Evolutionary conservation across 2,113 vertebrate species (phyloP).

Genomic region (Hyperoodon ampullatus): DNA sequence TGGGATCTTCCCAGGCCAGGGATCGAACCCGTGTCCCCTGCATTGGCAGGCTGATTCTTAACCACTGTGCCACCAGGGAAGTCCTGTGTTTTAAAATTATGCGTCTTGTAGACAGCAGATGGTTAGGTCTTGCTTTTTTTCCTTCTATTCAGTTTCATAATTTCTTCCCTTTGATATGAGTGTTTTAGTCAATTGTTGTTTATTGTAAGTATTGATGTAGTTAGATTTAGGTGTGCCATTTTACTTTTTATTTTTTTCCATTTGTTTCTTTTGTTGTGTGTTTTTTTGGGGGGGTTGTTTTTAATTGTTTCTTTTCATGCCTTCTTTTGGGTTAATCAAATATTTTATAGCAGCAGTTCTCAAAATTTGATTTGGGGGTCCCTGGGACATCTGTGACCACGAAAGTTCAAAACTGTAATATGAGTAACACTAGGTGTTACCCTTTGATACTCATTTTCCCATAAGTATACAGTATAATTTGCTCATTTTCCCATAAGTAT

Average conservation of each 20-base stretch:
- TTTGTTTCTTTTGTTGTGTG: background rate
- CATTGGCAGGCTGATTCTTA: too few species aligned
- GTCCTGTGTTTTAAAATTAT: background rate
- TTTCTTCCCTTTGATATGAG: background rate
- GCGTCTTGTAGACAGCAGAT: background rate
- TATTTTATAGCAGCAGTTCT: background rate
- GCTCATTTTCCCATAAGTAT: background rate
- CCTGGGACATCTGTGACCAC: background rate
- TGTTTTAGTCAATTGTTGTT: conserved; percentile 7
- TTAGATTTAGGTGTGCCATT: background rate
- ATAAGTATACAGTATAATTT: background rate
- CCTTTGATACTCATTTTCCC: background rate
- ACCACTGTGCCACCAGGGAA: too few species aligned
- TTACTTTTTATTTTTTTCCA: background rate
- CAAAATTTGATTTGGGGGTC: background rate
- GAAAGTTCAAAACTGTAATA: background rate
- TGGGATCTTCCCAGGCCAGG: too few species aligned
- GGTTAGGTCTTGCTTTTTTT: background rate
- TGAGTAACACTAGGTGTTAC: background rate
- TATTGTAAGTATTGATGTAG: background rate
- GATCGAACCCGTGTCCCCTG: too few species aligned
- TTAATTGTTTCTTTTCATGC: background rate
- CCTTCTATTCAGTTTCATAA: background rate
- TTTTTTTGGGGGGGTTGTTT: background rate
- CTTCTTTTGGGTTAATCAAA: background rate